Evolutionary conservation across 2,888 invertebrate genomes (phyloP).

Genomic region (Isoperla grammatica): DNA sequence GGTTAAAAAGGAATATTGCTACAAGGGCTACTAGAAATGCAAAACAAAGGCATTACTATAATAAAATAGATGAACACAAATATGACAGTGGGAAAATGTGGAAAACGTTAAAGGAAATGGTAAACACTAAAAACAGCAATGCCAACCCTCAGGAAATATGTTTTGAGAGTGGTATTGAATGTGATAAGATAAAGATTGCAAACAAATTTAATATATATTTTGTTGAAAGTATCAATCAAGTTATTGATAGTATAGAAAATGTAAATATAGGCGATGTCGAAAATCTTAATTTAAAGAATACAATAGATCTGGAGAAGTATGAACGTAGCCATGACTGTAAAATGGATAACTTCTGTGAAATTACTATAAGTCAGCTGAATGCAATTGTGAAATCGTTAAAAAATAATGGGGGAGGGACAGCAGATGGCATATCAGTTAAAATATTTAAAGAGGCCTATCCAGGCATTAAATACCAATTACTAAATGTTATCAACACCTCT

Average conservation of each 20-base stretch:
- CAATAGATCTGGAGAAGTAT: not conserved
- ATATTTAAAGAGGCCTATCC: conserved; percentile 1
- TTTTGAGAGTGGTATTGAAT: not conserved
- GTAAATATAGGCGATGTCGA: not conserved
- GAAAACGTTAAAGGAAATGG: conserved; percentile 1
- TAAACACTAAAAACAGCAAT: not conserved
- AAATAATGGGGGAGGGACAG: not conserved
- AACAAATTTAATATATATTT: conserved; percentile 3
- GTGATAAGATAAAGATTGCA: not conserved
- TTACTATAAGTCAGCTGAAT: not conserved
- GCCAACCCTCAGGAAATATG: not conserved
- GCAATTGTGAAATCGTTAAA: not conserved
- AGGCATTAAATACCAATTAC: not conserved
- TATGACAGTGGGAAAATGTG: not conserved
- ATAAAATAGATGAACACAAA: not conserved
- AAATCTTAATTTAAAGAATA: not conserved
- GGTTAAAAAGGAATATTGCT: not conserved
- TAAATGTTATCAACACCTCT: not conserved
- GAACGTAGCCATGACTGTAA: not conserved
- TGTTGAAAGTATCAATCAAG: not conserved
- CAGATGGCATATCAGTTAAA: not conserved
- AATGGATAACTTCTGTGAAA: not conserved
- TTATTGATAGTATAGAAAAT: not conserved
- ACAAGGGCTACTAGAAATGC: not conserved
- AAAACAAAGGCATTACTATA: not conserved